A percentile compares a stretch with the other conserved stretches of the same genome.
Conservation (phyloP, 2,888 invertebrate species). For the Pinctada fucata region DNA sequence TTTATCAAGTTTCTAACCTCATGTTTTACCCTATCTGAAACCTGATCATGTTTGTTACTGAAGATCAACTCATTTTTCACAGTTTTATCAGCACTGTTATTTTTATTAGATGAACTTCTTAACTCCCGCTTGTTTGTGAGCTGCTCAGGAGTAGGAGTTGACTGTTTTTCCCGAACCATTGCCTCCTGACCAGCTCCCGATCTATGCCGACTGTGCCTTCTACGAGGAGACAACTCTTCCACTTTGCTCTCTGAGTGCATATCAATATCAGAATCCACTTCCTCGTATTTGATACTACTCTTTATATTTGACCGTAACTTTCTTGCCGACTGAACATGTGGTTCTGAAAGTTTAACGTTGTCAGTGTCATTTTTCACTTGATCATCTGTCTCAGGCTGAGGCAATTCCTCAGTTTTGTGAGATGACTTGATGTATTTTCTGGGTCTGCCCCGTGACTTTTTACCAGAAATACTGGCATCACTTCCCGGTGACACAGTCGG, state of each 20-base stretch:
- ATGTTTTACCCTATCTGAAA: conserved; percentile 54
- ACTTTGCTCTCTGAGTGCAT: neutral
- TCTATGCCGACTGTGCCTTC: neutral
- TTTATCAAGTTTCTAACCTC: conserved; percentile 52
- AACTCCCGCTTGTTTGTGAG: conserved; percentile 23
- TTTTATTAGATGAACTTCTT: conserved; percentile 34
- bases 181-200: neutral
- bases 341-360: neutral
- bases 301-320: neutral
- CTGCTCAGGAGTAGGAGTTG: neutral
- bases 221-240: neutral
- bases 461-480: neutral
- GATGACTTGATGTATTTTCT: neutral
- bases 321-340: neutral
- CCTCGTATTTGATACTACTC: neutral
- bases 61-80: neutral
- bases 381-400: neutral
- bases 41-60: conserved; percentile 15
- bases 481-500: neutral
- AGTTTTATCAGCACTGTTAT: conserved; percentile 37
- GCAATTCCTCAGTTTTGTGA: neutral
- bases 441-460: neutral
- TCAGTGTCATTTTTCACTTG: neutral
- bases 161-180: neutral
- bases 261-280: neutral